Conservation (phyloP, 2,797 vertebrate genomes). For the Alfaro cultratus region DNA sequence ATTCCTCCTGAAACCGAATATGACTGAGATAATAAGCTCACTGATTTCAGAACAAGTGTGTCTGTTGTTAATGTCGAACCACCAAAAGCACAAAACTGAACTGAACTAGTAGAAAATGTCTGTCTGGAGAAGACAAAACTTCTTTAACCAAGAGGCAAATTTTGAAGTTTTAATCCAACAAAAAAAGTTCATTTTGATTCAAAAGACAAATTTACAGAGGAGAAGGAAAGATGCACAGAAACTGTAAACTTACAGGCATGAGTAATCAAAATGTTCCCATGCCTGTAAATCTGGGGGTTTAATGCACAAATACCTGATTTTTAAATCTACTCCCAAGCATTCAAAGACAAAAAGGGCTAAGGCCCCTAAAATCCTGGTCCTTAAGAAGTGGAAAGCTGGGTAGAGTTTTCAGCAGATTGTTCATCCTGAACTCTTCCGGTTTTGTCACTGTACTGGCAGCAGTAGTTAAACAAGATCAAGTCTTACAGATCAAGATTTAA, state of each 20-base stretch:
- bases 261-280: neutral
- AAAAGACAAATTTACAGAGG: neutral
- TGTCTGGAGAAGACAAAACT: neutral
- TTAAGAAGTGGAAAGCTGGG: neutral
- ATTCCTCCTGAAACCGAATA: neutral
- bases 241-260: neutral
- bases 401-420: neutral
- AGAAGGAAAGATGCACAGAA: neutral
- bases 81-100: neutral
- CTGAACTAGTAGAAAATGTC: neutral
- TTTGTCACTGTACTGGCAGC: neutral
- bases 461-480: neutral
- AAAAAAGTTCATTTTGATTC: neutral
- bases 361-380: neutral
- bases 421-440: neutral
- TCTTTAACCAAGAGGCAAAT: neutral
- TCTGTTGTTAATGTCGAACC: neutral
- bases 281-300: neutral
- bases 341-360: neutral
- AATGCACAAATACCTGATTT: neutral
- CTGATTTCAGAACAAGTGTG: neutral
- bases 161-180: neutral
- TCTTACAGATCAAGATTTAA: neutral
- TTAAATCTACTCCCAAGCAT: neutral
- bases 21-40: neutral